These are phyloP conservation scores for Drosophila tristis DNA, from an alignment of 1,140 invertebrate genomes.

Conservation along the genomic window DNA sequence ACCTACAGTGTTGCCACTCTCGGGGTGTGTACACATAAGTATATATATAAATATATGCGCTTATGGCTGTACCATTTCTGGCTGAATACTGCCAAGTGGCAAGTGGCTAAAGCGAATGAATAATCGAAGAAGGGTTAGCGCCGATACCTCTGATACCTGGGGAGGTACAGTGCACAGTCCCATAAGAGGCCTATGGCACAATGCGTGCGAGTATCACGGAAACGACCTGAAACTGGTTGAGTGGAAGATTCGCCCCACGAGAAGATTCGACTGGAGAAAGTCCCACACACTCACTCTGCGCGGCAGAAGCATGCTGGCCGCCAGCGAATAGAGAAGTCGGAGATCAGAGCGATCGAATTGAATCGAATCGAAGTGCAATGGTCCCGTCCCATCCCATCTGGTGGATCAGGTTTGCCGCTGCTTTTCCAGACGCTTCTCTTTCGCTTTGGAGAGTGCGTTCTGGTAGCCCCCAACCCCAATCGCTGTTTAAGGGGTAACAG, in stretches of 20 bases:
- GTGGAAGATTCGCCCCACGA: conserved; percentile 5
- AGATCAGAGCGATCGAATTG: conserved; percentile 29
- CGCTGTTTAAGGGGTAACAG: background rate
- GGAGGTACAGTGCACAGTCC: too few species aligned
- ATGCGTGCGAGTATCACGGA: conserved; percentile 13
- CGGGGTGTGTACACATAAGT: too few species aligned
- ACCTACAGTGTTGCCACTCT: too few species aligned
- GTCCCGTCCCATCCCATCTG: conserved; percentile 1
- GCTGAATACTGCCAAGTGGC: too few species aligned
- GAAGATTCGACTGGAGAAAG: conserved; percentile 25
- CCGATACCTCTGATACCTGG: too few species aligned
- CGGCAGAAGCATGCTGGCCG: too few species aligned
- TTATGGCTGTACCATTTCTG: too few species aligned
- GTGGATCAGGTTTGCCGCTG: conserved; percentile 50
- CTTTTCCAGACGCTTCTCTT: background rate
- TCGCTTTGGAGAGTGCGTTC: conserved; percentile 3
- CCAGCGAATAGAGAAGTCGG: conserved; percentile 2
- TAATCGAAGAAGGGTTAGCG: too few species aligned
- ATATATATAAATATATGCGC: too few species aligned
- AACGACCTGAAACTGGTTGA: conserved; percentile 53
- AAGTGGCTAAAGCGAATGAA: too few species aligned
- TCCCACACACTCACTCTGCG: conserved; percentile 37
- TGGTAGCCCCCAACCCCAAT: too few species aligned
- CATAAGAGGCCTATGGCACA: too few species aligned
- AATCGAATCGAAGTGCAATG: conserved; percentile 16